phyloP scores from a whole-genome alignment of 2,888 invertebrate genomes.

The Hemistola chrysoprasaria region DNA sequence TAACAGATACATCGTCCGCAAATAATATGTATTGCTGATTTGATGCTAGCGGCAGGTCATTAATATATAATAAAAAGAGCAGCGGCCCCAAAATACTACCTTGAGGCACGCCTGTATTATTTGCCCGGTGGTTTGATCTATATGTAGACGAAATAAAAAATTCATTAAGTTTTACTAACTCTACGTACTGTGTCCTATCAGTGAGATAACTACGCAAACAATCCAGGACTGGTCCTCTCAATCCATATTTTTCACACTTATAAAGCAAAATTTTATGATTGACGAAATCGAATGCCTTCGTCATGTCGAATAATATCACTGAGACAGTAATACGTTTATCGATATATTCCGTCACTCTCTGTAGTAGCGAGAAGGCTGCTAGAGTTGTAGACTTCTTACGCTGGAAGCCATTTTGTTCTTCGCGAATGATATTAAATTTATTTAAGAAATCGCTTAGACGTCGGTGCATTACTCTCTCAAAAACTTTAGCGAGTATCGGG shows the following conservation, averaged over 20 bases:
- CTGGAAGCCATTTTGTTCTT: too few species aligned
- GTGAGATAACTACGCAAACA: not conserved
- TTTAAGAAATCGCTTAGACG: too few species aligned
- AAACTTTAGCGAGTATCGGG: too few species aligned
- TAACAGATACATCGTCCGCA: not conserved
- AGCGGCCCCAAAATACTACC: not conserved
- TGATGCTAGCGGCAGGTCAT: not conserved
- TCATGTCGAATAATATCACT: not conserved
- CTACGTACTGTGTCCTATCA: not conserved
- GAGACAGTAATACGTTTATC: too few species aligned
- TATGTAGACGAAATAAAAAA: too few species aligned
- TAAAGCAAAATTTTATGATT: not conserved
- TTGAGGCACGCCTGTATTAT: not conserved
- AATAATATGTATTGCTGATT: not conserved
- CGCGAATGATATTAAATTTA: too few species aligned
- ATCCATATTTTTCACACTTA: not conserved
- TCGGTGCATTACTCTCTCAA: too few species aligned
- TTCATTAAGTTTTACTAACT: not conserved
- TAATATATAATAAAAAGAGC: not conserved
- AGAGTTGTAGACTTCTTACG: too few species aligned
- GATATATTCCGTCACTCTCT: too few species aligned
- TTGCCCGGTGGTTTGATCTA: too few species aligned
- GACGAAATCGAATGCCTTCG: conserved; percentile 1
- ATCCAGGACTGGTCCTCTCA: not conserved
- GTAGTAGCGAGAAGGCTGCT: too few species aligned